Evolutionary conservation across 2,888 invertebrate species (phyloP), one percentile per base, ranked within the genome.

Genomic region (Lottia scabra): DNA sequence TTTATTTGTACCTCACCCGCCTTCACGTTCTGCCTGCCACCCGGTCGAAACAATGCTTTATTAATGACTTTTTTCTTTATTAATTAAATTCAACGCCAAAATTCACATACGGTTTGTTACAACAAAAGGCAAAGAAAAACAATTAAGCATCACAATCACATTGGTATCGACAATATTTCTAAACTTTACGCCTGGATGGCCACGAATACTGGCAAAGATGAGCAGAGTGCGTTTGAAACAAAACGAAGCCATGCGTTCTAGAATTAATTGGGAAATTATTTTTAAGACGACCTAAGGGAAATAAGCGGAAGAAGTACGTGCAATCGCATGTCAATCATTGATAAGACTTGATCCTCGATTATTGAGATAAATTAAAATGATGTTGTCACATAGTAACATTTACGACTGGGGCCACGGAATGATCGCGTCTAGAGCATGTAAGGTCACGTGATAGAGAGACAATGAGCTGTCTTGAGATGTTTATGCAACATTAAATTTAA

Each of bases 391-490:
- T 56, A 23, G 56, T 56, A 23, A 13, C 23, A 56, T 19, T 56
- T 56, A 23, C 19, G 23, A 19, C 23, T 56, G 23, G 10, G 10
- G 56, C 19, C 23, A 56, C 19, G 6, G 56, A 23, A 23, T 23
- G 19, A 23, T 56, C 56, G 19, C 23, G 56, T 56, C 56, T 23
- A 38, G 38, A 38, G 38, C 38, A 38, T 38, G 38, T 38, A 10
- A 23, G 56, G 56, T 56, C 56, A 56, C 56, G 56, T 56, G 56
- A 56, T 56, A 56, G 23, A 12, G 56, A 56, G 56, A 56, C 56
- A 56, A 56, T 56, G 56, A 56, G 23, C 56, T 56, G 23, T 56
- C 19, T 56, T 23, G 56, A 19, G 12, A 23, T 56, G 19, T 56
- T 56, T 56, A 56, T 16, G 56, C 56, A 56, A 56, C 56, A 23